These are phyloP conservation scores for Trichogramma evanescens DNA, from an alignment of 2,888 invertebrate genomes.

Conservation along the genomic window DNA sequence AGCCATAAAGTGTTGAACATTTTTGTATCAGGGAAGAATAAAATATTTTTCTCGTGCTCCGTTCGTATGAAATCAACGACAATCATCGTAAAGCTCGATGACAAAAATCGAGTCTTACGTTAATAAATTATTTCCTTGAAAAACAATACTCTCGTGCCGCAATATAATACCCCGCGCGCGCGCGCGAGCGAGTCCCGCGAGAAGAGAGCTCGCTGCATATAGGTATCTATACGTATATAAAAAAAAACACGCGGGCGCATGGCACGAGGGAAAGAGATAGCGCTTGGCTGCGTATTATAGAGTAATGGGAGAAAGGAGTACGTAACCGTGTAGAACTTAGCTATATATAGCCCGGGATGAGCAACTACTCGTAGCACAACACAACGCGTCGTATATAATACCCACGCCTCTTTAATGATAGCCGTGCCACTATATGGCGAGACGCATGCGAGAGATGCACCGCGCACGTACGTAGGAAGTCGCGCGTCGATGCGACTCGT, in stretches of 20 bases:
- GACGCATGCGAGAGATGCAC: too few species aligned
- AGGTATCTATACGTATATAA: background rate
- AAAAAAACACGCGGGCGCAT: background rate
- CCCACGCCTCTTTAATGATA: constrained; percentile 25
- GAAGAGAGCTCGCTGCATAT: too few species aligned
- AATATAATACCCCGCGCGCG: constrained; percentile 1
- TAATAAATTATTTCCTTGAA: background rate
- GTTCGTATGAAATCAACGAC: too few species aligned
- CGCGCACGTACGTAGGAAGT: too few species aligned
- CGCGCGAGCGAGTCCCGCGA: background rate
- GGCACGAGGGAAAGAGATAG: background rate
- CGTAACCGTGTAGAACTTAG: constrained; percentile 13
- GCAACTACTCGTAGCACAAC: constrained; percentile 15
- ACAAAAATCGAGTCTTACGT: too few species aligned
- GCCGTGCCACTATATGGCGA: background rate
- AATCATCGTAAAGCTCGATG: too few species aligned
- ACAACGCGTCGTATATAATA: constrained; percentile 1
- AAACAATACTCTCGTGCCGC: background rate
- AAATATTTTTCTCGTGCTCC: too few species aligned
- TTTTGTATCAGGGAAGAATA: too few species aligned
- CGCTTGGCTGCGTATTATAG: background rate
- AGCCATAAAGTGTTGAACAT: too few species aligned
- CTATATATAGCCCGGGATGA: background rate
- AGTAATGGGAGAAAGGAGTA: constrained; percentile 20
- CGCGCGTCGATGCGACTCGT: too few species aligned